Evolutionary conservation across 2,797 vertebrate species (phyloP).

Genomic region (Gorsachius magnificus): DNA sequence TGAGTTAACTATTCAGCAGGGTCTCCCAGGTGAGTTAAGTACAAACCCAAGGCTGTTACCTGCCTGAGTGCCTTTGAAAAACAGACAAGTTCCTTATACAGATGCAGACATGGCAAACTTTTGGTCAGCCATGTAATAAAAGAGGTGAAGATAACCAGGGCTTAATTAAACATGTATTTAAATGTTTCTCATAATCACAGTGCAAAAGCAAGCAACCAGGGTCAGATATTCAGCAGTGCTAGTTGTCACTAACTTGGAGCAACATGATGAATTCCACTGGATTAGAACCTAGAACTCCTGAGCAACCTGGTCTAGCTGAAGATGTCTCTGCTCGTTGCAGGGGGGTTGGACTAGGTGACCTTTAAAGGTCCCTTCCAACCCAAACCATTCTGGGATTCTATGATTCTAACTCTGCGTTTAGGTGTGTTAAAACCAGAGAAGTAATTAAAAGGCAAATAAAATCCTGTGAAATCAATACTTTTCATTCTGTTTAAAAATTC

Average conservation of each 20-base stretch:
- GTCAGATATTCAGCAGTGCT: neutral
- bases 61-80: neutral
- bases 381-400: too few species aligned
- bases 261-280: neutral
- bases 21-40: neutral
- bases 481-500: neutral
- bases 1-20: neutral
- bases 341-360: accelerated
- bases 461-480: neutral
- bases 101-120: neutral
- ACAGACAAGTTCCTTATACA: neutral
- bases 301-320: neutral
- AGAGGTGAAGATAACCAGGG: neutral
- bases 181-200: neutral
- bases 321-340: neutral
- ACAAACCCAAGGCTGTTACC: neutral
- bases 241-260: neutral
- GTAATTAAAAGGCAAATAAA: neutral
- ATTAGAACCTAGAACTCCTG: neutral
- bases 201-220: neutral
- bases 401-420: neutral
- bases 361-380: neutral
- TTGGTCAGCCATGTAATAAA: neutral
- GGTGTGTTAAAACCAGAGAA: neutral
- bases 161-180: neutral